These are phyloP conservation scores for Montipora sp. DNA, from an alignment of 64 coral and sea anemone species.

Conservation along the genomic window DNA sequence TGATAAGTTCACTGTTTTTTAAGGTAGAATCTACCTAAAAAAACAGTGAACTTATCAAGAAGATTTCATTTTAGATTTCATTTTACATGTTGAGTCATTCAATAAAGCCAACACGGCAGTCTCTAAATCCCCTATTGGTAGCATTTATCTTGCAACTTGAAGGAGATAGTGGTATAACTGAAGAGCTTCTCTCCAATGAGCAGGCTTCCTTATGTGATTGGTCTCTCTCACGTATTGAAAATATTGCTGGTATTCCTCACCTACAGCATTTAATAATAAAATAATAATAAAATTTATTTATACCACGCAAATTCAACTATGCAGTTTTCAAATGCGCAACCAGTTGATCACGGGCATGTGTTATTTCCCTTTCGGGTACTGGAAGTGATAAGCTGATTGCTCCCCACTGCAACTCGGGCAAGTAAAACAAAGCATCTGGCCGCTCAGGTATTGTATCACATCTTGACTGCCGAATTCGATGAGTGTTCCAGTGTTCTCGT, in stretches of 20 bases:
- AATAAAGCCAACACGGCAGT: not conserved
- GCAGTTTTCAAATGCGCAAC: not conserved
- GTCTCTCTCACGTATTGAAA: conserved; percentile 4
- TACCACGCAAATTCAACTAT: no score
- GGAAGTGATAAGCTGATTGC: not conserved
- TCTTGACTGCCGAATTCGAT: no score
- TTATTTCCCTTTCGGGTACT: not conserved
- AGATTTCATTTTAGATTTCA: not conserved
- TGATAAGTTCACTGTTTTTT: not conserved
- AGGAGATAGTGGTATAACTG: conserved; percentile 1
- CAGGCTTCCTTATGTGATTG: not conserved
- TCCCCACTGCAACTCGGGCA: not conserved
- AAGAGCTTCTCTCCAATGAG: not conserved
- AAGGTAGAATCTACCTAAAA: no score
- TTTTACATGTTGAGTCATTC: not conserved
- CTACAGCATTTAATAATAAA: not conserved
- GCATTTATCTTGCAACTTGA: not conserved
- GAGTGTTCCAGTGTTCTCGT: no score
- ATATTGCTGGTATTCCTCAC: not conserved
- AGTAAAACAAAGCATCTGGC: conserved; percentile 4
- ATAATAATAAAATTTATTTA: no score
- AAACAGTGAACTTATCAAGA: no score
- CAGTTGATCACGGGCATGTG: not conserved
- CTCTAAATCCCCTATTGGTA: not conserved
- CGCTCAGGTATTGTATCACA: not conserved